Conservation (phyloP, 2,797 vertebrate genomes). For the Typhlichthys subterraneus region DNA sequence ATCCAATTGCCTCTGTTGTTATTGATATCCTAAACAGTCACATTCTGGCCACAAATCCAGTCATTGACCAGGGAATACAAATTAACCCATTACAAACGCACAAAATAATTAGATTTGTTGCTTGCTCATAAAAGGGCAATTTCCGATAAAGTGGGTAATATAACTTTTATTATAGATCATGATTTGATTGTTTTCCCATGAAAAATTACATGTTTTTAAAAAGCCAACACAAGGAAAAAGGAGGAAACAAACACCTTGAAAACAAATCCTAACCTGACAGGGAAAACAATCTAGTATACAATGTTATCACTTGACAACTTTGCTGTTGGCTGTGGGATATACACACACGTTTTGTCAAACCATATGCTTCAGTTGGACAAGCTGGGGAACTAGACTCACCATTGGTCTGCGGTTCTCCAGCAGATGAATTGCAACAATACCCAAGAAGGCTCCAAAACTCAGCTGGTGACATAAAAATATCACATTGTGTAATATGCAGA, state of each 20-base stretch:
- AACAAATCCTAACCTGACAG: no score
- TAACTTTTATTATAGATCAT: background rate
- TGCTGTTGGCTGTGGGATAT: no score
- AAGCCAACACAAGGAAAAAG: background rate
- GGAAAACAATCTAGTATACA: no score
- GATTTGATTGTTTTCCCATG: background rate
- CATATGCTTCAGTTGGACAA: no score
- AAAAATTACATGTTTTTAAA: background rate
- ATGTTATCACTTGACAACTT: no score
- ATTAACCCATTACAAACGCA: constrained; percentile 44
- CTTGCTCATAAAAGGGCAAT: constrained; percentile 57
- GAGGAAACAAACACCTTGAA: background rate
- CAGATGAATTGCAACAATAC: constrained; percentile 89
- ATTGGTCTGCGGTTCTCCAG: constrained; percentile 93
- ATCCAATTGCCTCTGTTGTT: constrained; percentile 60
- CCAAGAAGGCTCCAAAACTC: constrained; percentile 93
- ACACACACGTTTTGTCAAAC: no score
- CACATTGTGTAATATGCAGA: constrained; percentile 6
- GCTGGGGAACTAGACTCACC: constrained; percentile 78
- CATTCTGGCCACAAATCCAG: constrained; percentile 48
- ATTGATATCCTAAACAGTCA: constrained; percentile 60
- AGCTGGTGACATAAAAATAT: constrained; percentile 74
- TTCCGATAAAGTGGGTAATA: constrained; percentile 40
- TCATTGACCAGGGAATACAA: constrained; percentile 40
- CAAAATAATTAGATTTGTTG: constrained; percentile 63